Evolutionary conservation across 2,888 invertebrate species (phyloP), one percentile per base, ranked within the genome.

Genomic region (Hypsopygia costalis): DNA sequence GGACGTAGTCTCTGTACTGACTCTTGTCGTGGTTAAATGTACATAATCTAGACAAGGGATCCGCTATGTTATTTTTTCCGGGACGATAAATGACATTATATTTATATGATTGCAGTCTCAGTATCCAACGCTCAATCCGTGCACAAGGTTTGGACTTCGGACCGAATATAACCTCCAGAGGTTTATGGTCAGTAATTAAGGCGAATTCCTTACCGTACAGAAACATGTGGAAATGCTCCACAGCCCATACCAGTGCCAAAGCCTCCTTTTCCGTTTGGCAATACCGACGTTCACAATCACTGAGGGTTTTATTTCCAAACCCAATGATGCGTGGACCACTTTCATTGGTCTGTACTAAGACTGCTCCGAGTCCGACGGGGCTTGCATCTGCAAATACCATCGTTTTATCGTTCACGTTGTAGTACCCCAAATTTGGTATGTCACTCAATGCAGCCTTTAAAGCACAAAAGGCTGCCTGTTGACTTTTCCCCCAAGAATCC

Each of bases 211-310:
- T 39, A 1, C 33, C 39, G 2, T 16, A 34, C 1, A 39, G 11
- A 11, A 34, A 39, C 10, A 33, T 28, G 20, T 34, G 7, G 1
- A 39, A 39, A 8, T 39, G 33, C 20, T 59, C 59, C 0, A 59
- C 43, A 0, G 58, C 50, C 57, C 58, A 59, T 0, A 59, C 60
- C 1, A 60, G 27, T 0, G 55, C 54, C 1, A 61, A 28, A 0
- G 61, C 63, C 29, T 61, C 60, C 28, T 62, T 64, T 40, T 62
- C 60, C 0, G 62, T 58, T 33, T 62, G 61, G 28, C 55, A 49
- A 11, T 64, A 62, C 1, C 55, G 31, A 0, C 46, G 33, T 44
- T 66, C 60, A 28, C 45, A 46, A 0, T 55, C 52, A 0, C 46
- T 57, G 0, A 67, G 25, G 6, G 32, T 55, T 33, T 47, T 49